phyloP scores from a whole-genome alignment of 1,140 invertebrate genomes.

The Meloidogyne floridensis region DNA sequence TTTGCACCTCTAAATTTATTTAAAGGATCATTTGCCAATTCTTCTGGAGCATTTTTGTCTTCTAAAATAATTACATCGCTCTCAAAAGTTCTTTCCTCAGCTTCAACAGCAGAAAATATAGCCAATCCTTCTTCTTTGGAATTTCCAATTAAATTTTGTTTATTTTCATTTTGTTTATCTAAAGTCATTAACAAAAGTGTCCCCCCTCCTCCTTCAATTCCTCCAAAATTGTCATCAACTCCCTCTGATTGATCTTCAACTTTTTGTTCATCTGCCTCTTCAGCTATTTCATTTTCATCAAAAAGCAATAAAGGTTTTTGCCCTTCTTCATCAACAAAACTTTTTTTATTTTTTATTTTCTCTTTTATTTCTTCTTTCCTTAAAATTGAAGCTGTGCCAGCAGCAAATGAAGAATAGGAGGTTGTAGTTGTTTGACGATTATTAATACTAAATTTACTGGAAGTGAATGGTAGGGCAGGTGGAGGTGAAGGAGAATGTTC shows the following conservation, averaged over 20 bases:
- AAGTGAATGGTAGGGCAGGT: background rate
- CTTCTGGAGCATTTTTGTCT: background rate
- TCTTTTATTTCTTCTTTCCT: slow-evolving; percentile 11
- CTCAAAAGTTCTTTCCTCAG: background rate
- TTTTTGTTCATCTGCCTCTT: background rate
- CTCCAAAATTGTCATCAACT: background rate
- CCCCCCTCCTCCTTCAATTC: too few relatives aligned
- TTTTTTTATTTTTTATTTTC: background rate
- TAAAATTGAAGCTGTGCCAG: slow-evolving; percentile 24
- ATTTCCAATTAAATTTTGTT: background rate
- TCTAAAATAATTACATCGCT: background rate
- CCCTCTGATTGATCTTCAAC: background rate
- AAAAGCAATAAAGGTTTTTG: background rate
- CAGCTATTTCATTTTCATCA: slow-evolving; percentile 7
- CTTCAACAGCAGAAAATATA: slow-evolving; percentile 6
- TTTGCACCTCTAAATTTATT: background rate
- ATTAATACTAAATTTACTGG: background rate
- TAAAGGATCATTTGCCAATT: background rate
- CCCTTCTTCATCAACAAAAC: slow-evolving; percentile 16
- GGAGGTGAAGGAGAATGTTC: slow-evolving; percentile 29
- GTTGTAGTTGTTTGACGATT: background rate
- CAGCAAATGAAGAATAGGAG: slow-evolving; percentile 18
- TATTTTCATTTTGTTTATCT: background rate
- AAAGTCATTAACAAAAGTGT: slow-evolving; percentile 1
- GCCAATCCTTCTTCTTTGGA: background rate